These are phyloP conservation scores for Mythimna ferrago DNA, from an alignment of 2,888 invertebrate genomes.

Conservation along the genomic window DNA sequence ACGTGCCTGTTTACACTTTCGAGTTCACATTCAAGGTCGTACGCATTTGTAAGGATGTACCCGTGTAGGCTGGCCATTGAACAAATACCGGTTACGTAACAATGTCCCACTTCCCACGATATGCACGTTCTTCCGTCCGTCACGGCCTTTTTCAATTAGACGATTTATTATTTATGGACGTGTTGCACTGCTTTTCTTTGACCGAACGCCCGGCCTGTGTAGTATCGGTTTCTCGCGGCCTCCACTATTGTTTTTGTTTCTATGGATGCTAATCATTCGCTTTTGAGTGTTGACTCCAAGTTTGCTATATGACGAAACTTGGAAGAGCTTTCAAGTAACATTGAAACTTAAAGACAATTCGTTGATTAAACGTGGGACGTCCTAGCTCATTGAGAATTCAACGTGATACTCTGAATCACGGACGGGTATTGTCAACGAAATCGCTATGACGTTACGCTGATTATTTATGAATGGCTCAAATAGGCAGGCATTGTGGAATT, in stretches of 20 bases:
- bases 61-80: constrained; percentile 87
- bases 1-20: constrained; percentile 90
- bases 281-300: constrained; percentile 31
- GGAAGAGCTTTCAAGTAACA: constrained; percentile 16
- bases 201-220: constrained; percentile 8
- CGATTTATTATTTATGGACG: constrained; percentile 66
- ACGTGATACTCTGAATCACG: constrained; percentile 65
- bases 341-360: constrained; percentile 40
- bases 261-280: constrained; percentile 6
- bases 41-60: constrained; percentile 91
- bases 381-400: constrained; percentile 67
- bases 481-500: constrained; percentile 87
- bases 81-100: constrained; percentile 90
- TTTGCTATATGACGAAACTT: constrained; percentile 41
- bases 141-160: constrained; percentile 79
- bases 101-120: constrained; percentile 89
- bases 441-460: constrained; percentile 82
- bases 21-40: constrained; percentile 90
- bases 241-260: constrained; percentile 20
- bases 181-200: constrained; percentile 53
- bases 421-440: constrained; percentile 77
- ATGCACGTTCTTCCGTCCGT: constrained; percentile 80
- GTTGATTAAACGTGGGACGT: constrained; percentile 52
- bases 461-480: constrained; percentile 88
- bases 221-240: constrained; percentile 32